Evolutionary conservation across 2,113 vertebrate genomes (phyloP).

Genomic region (Oreotragus oreotragus): DNA sequence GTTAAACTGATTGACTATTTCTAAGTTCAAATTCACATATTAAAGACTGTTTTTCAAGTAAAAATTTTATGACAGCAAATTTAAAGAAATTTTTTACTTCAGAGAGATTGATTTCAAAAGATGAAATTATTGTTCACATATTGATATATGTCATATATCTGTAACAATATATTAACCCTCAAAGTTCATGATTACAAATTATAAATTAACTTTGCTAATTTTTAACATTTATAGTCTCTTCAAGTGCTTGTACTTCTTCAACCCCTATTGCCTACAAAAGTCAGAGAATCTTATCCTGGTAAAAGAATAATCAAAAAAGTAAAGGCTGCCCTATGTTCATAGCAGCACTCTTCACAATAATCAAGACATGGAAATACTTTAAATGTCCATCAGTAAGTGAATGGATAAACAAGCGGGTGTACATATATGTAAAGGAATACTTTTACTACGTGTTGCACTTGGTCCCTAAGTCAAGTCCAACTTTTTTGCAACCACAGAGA

Average conservation of each 20-base stretch:
- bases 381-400: neutral
- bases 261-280: neutral
- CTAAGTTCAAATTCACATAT: neutral
- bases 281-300: neutral
- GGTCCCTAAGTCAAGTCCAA: neutral
- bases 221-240: neutral
- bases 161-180: neutral
- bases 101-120: neutral
- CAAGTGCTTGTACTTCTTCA: neutral
- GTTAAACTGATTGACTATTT: neutral
- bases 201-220: neutral
- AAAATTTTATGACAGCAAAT: neutral
- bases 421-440: neutral
- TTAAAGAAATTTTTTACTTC: neutral
- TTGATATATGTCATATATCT: neutral
- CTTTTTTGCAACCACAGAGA: neutral
- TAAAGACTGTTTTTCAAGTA: neutral
- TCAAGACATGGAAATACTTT: neutral
- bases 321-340: neutral
- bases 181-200: neutral
- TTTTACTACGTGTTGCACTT: neutral
- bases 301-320: neutral
- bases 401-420: neutral
- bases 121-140: neutral
- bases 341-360: neutral